Conservation (phyloP, 35 echinoderm and acorn worm genomes). For the Anneissia japonica region DNA sequence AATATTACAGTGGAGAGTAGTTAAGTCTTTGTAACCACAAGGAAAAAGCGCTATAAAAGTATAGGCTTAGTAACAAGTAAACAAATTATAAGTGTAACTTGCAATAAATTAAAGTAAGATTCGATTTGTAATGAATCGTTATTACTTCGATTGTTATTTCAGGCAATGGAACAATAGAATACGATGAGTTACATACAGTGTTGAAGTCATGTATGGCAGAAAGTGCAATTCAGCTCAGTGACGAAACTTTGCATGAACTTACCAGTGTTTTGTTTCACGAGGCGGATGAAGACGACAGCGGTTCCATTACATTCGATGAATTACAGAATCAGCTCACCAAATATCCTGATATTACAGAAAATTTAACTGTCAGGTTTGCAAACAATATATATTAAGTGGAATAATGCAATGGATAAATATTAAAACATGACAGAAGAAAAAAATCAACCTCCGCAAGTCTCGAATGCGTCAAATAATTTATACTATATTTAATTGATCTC, state of each 20-base stretch:
- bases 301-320: slow-evolving; percentile 71
- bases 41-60: background rate
- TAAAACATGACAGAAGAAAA: background rate
- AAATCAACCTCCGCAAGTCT: background rate
- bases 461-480: too few species aligned
- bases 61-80: background rate
- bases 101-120: too few species aligned
- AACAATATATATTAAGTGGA: background rate
- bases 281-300: slow-evolving; percentile 52
- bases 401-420: background rate
- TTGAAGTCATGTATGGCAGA: slow-evolving; percentile 71
- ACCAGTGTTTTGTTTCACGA: slow-evolving; percentile 84
- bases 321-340: slow-evolving; percentile 52
- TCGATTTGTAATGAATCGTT: background rate
- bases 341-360: slow-evolving; percentile 69
- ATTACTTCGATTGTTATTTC: background rate
- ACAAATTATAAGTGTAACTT: background rate
- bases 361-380: slow-evolving; percentile 72
- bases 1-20: too few species aligned
- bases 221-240: slow-evolving; percentile 66
- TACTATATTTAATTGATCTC: too few species aligned
- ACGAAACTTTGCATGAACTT: slow-evolving; percentile 61
- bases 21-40: too few species aligned
- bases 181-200: slow-evolving; percentile 70
- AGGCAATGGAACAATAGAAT: slow-evolving; percentile 89